These are phyloP conservation scores for Sebastes melanostomus DNA, from an alignment of 2,797 vertebrate species.

Conservation along the genomic window DNA sequence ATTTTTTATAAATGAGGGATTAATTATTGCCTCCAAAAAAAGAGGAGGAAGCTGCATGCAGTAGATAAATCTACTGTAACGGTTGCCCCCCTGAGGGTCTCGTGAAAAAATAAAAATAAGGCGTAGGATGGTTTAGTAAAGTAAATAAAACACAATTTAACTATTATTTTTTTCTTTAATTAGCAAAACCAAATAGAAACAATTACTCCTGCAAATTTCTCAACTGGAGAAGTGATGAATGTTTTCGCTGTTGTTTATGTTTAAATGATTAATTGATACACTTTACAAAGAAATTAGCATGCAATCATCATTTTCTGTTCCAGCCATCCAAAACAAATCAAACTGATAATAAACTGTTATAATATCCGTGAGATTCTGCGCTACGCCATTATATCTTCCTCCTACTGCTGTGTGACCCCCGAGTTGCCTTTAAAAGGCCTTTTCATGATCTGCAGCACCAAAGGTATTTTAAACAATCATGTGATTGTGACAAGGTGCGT, in stretches of 20 bases:
- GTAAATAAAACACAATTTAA: slow-evolving; percentile 62
- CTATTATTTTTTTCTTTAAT: slow-evolving; percentile 51
- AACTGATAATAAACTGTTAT: slow-evolving; percentile 35
- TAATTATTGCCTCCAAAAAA: slow-evolving; percentile 75
- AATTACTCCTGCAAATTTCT: slow-evolving; percentile 49
- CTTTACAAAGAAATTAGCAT: slow-evolving; percentile 54
- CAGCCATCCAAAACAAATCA: slow-evolving; percentile 63
- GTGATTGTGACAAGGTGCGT: slow-evolving; percentile 41
- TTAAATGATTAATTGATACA: slow-evolving; percentile 62
- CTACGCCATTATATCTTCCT: neutral
- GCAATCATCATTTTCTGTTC: slow-evolving; percentile 51
- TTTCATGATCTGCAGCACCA: neutral
- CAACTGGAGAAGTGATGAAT: slow-evolving; percentile 39
- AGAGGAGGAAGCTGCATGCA: slow-evolving; percentile 68
- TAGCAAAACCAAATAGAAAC: slow-evolving; percentile 55
- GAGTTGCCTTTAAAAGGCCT: slow-evolving; percentile 19
- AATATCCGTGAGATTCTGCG: slow-evolving; percentile 10
- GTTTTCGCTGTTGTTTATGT: slow-evolving; percentile 42
- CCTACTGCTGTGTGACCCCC: neutral
- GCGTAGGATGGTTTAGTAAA: slow-evolving; percentile 34
- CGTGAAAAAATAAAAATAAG: neutral
- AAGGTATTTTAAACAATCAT: slow-evolving; percentile 34
- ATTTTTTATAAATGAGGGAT: slow-evolving; percentile 73
- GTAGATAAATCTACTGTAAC: slow-evolving; percentile 77
- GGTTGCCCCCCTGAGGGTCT: slow-evolving; percentile 40